Evolutionary conservation across 2,888 invertebrate genomes (phyloP).

Genomic region (Euplexia lucipara): DNA sequence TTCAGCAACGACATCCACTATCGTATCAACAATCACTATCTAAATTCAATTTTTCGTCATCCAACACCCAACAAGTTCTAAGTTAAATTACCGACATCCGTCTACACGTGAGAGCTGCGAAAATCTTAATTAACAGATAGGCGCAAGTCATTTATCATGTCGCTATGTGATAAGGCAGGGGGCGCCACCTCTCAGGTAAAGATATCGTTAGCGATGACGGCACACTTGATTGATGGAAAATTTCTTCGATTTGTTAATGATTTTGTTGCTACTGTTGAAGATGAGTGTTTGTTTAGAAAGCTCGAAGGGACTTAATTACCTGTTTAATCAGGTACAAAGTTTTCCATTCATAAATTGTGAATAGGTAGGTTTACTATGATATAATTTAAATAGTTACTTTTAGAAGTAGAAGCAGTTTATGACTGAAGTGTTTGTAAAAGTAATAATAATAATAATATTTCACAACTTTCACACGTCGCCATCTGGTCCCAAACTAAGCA

Average conservation of each 20-base stretch:
- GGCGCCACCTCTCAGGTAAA: slow-evolving; percentile 77
- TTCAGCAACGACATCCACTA: slow-evolving; percentile 2
- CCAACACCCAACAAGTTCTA: slow-evolving; percentile 73
- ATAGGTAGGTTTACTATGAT: no score
- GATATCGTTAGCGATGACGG: slow-evolving; percentile 76
- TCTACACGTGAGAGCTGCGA: slow-evolving; percentile 87
- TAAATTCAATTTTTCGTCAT: slow-evolving; percentile 63
- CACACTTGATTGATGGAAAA: slow-evolving; percentile 74
- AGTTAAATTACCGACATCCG: slow-evolving; percentile 87
- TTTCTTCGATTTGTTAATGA: slow-evolving; percentile 55
- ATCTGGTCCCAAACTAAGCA: no score
- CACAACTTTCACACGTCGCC: no score
- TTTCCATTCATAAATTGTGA: background rate
- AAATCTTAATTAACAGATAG: slow-evolving; percentile 91
- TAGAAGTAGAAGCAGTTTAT: no score
- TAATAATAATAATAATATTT: no score
- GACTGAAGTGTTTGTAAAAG: no score
- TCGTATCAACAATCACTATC: slow-evolving; percentile 49
- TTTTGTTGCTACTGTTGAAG: slow-evolving; percentile 46
- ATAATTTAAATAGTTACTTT: no score
- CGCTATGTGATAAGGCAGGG: slow-evolving; percentile 81
- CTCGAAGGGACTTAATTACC: background rate
- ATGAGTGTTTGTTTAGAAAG: slow-evolving; percentile 5
- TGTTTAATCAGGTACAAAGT: background rate
- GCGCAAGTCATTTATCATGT: slow-evolving; percentile 83